Conservation (phyloP, 2,888 invertebrate species). For the Ormyrus thymus region DNA sequence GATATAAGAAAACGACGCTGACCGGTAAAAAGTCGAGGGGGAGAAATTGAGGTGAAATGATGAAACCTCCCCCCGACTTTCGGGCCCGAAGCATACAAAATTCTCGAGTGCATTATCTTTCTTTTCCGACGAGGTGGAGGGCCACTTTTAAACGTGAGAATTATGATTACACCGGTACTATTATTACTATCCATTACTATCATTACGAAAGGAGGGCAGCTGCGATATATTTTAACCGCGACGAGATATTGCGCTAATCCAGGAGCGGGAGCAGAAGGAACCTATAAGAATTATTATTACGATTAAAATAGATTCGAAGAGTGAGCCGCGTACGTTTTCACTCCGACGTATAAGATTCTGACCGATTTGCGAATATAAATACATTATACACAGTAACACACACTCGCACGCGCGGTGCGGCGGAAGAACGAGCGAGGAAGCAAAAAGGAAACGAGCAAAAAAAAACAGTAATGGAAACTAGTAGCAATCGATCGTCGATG, state of each 20-base stretch:
- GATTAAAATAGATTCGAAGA: not conserved
- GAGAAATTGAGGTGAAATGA: no score
- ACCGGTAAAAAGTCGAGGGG: no score
- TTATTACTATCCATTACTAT: constrained; percentile 9
- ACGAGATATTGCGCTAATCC: constrained; percentile 9
- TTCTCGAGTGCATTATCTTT: not conserved
- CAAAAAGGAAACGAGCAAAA: not conserved
- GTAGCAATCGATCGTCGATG: constrained; percentile 56
- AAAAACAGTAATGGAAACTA: constrained; percentile 33
- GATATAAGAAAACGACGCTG: not conserved
- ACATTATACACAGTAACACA: not conserved
- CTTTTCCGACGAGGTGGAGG: not conserved
- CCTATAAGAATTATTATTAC: constrained; percentile 10
- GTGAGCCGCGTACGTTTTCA: constrained; percentile 20
- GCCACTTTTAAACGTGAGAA: constrained; percentile 28
- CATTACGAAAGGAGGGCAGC: constrained; percentile 4
- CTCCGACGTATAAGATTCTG: constrained; percentile 46
- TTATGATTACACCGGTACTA: constrained; percentile 13
- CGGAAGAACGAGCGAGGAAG: not conserved
- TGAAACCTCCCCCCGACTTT: not conserved
- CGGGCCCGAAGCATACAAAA: constrained; percentile 13
- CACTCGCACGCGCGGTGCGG: not conserved
- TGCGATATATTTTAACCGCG: constrained; percentile 36
- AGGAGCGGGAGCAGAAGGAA: not conserved
- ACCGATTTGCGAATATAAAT: constrained; percentile 46